Evolutionary conservation across 1,140 invertebrate species (phyloP).

Genomic region (Pomacea maculata): DNA sequence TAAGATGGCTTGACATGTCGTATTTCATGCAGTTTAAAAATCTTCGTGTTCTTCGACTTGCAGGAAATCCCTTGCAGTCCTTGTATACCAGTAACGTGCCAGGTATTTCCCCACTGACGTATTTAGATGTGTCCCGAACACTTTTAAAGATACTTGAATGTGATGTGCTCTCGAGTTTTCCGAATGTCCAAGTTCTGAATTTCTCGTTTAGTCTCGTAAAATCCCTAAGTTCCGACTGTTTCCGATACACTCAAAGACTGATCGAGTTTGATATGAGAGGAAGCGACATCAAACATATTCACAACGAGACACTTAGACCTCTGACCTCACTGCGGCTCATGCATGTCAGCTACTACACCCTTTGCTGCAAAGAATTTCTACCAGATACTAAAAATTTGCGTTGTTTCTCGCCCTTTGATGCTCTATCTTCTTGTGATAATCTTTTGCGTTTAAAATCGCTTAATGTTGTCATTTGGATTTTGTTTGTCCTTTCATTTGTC

Average conservation of each 20-base stretch:
- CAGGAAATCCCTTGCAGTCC: not conserved
- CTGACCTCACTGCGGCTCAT: conserved; percentile 11
- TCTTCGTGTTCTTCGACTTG: conserved; percentile 8
- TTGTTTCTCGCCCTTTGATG: no score
- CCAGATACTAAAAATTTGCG: conserved; percentile 8
- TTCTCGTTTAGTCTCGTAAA: not conserved
- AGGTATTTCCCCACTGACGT: not conserved
- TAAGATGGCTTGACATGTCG: not conserved
- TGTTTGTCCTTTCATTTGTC: no score
- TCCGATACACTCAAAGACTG: not conserved
- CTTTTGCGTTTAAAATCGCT: no score
- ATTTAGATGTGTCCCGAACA: not conserved
- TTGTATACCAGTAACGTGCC: not conserved
- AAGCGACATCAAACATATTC: conserved; percentile 19
- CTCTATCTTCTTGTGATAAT: no score
- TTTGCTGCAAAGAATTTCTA: conserved; percentile 32
- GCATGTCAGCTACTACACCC: conserved; percentile 18
- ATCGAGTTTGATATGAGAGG: conserved; percentile 4
- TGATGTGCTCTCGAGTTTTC: conserved; percentile 3
- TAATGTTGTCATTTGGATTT: no score
- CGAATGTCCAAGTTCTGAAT: not conserved
- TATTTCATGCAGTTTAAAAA: conserved; percentile 3
- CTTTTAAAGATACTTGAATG: not conserved
- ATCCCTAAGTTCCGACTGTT: conserved; percentile 2
- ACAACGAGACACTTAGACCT: conserved; percentile 8